Evolutionary conservation across 2,888 invertebrate species (phyloP).

Genomic region (Andrena bicolor): DNA sequence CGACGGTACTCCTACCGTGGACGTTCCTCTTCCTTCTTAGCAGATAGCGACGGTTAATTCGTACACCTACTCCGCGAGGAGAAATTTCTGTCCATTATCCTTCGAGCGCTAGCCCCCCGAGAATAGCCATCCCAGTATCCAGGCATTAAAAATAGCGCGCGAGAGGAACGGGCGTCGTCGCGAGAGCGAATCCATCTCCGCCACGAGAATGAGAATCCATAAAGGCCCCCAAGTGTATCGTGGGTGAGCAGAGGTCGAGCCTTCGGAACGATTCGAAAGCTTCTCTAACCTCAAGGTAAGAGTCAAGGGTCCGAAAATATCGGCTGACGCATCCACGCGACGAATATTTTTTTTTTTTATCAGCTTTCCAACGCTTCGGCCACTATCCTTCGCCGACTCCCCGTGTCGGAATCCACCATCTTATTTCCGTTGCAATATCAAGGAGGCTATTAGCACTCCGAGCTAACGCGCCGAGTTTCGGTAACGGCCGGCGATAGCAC

Average conservation of each 20-base stretch:
- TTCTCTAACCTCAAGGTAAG: slow-evolving; percentile 42
- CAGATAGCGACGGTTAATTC: too few relatives aligned
- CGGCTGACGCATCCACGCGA: slow-evolving; percentile 48
- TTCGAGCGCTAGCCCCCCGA: neutral
- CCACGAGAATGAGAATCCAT: slow-evolving; percentile 21
- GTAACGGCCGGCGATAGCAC: slow-evolving; percentile 7
- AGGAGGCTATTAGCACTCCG: neutral
- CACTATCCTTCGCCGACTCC: neutral
- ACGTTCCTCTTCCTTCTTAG: neutral
- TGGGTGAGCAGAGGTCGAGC: slow-evolving; percentile 8
- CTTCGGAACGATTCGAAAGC: slow-evolving; percentile 28
- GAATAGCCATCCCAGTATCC: neutral
- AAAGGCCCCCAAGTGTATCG: slow-evolving; percentile 15
- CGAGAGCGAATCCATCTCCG: slow-evolving; percentile 20
- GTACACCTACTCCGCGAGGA: neutral
- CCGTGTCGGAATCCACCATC: slow-evolving; percentile 12
- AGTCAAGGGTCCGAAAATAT: slow-evolving; percentile 39
- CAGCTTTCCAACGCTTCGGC: slow-evolving; percentile 20
- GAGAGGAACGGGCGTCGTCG: slow-evolving; percentile 1
- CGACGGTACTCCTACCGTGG: neutral
- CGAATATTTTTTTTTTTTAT: slow-evolving; percentile 43
- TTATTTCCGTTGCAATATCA: slow-evolving; percentile 31
- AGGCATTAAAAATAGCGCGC: slow-evolving; percentile 20
- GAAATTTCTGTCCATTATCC: neutral
- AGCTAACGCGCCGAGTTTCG: neutral